These are phyloP conservation scores for Muscicapa comitata DNA, from an alignment of 2,797 vertebrate species.

Conservation along the genomic window DNA sequence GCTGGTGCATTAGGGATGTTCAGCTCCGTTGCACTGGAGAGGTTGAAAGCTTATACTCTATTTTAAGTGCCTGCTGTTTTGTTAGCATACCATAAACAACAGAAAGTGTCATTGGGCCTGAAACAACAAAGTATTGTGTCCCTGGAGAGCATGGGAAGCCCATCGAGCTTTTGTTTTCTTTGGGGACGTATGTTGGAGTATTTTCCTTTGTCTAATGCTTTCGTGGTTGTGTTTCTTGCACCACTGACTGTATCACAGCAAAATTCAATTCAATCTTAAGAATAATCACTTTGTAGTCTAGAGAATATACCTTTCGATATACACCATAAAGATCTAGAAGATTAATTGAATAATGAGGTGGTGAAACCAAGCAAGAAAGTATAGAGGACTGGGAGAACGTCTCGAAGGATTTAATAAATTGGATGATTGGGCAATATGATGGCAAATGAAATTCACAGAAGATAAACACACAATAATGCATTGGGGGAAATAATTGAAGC, in stretches of 20 bases:
- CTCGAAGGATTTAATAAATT: slow-evolving; percentile 66
- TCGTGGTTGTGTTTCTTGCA: background rate
- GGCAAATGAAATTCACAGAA: slow-evolving; percentile 67
- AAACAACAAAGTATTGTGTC: background rate
- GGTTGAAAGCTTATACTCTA: background rate
- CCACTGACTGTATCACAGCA: background rate
- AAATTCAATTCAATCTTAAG: background rate
- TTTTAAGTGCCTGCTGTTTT: background rate
- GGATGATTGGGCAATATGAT: slow-evolving; percentile 58
- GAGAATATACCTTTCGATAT: background rate
- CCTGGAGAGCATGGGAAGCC: background rate
- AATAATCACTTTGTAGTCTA: background rate
- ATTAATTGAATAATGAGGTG: background rate
- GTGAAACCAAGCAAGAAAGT: slow-evolving; percentile 57
- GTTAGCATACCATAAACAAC: background rate
- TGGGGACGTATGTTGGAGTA: background rate
- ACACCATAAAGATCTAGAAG: background rate
- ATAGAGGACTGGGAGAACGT: slow-evolving; percentile 46
- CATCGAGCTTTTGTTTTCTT: background rate
- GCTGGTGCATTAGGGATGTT: background rate
- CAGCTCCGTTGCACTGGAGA: background rate
- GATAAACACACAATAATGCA: slow-evolving; percentile 61
- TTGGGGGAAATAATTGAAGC: slow-evolving; percentile 61
- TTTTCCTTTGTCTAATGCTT: background rate
- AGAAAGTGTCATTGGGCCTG: background rate